Base-by-base conservation (phyloP, 2,113 vertebrate species). In the Eolophus roseicapilla region DNA sequence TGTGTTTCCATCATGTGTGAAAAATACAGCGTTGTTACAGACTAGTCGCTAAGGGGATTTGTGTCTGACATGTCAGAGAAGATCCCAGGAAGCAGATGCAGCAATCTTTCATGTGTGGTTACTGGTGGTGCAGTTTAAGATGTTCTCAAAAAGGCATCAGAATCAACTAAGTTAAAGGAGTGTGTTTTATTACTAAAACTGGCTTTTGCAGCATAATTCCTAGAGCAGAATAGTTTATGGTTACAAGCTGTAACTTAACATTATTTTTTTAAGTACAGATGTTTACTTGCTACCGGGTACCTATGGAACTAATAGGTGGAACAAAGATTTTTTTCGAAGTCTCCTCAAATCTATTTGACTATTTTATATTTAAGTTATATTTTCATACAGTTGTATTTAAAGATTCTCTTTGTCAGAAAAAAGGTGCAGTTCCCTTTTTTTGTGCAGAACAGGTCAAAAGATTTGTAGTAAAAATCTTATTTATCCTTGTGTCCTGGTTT, bases 281-380 rank as follows among this genome's bases (percentile, higher is more conserved):
- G 96, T 98, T 98, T 97, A 97, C 97, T 98, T 97, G 96, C 94
- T 97, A 96, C 96, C 31, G 6, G 97, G 95, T 97, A 97, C 95
- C 94, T 98, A 95, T 96, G 96, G 95, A 96, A 97, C 92, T 95
- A 96, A 97, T 95, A 95, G 96, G 97, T 97, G 97, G 95, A 97
- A 97, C 97, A 97, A 96, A 97, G 97, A 96, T 97, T 97, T 95
- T 94, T 97, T 98, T 96, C 95, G 97, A 97, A 97, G 96, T 97
- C 97, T 98, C 97, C 97, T 97, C n/a, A 79, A 97, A 97, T 96
- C 97, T 97, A 93, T 98, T 95, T 97, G 97, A 98, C 97, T 98
- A 97, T 98, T 98, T 98, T 98, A 97, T 98, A 98, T 98, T 98
- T 98, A 98, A 98, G 98, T 98, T 98, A 98, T 98, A 98, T 98